A percentile compares a stretch with the other conserved stretches of the same genome.
Conservation (phyloP, 2,797 vertebrate genomes). For the Molossus molossus region DNA sequence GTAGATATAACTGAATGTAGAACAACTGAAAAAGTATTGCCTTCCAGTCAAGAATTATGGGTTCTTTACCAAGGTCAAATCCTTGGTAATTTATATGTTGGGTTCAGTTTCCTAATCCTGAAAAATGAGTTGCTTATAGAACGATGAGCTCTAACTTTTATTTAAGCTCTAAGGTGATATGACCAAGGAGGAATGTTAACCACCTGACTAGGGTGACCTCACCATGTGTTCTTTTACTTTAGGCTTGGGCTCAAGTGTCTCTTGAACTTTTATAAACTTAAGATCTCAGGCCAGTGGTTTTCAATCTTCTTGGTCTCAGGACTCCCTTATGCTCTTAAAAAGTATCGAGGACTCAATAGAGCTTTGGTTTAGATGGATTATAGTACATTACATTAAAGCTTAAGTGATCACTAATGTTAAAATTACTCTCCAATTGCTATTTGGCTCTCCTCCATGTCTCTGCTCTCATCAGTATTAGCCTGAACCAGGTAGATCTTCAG, state of each 20-base stretch:
- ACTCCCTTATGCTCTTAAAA: neutral
- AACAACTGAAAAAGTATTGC: neutral
- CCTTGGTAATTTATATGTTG: neutral
- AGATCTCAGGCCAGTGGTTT: neutral
- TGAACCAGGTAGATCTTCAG: neutral
- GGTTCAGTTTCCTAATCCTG: neutral
- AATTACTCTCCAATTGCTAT: neutral
- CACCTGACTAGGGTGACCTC: neutral
- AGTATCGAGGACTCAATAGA: neutral
- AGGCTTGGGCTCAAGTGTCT: neutral
- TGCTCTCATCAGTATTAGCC: neutral
- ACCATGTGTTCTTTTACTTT: neutral
- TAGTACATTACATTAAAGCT: constrained; percentile 10
- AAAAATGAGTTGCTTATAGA: neutral
- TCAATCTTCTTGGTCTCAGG: neutral
- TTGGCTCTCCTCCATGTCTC: neutral
- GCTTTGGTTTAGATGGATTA: neutral
- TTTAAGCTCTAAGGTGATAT: neutral
- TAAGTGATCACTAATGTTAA: neutral
- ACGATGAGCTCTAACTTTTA: neutral
- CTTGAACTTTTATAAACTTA: neutral
- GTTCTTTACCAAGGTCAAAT: neutral
- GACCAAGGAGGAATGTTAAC: neutral
- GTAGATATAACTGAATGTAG: neutral
- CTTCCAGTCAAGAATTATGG: neutral